phyloP scores from a whole-genome alignment of 2,113 vertebrate species.

The Heterotilapia buettikoferi region DNA sequence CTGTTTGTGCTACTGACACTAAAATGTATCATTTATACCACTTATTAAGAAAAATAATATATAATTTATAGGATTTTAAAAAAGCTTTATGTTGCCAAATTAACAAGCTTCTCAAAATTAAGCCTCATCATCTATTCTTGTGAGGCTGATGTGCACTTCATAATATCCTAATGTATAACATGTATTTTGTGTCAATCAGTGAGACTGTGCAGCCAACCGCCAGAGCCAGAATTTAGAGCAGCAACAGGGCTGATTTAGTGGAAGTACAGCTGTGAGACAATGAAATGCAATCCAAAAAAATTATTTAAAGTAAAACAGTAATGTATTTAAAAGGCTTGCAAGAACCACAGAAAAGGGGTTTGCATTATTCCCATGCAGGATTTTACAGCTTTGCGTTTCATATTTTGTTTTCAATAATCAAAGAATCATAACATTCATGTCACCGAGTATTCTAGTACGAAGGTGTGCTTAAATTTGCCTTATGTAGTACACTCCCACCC shows the following conservation, averaged over 20 bases:
- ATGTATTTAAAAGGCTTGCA: neutral
- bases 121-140: neutral
- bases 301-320: neutral
- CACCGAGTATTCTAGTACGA: rapidly evolving
- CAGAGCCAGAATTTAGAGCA: neutral
- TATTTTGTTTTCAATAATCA: neutral
- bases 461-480: neutral
- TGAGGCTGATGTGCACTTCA: neutral
- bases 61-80: neutral
- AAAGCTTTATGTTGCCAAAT: neutral
- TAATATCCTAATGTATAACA: neutral
- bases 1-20: neutral
- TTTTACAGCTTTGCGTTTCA: neutral
- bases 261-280: rapidly evolving
- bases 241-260: neutral
- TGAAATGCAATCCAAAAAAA: neutral
- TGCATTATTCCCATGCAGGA: neutral
- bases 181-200: neutral
- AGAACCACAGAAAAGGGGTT: neutral
- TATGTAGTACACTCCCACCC: neutral
- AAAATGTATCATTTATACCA: neutral
- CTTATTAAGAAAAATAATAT: neutral
- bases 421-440: neutral
- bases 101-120: neutral
- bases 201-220: neutral